Percentiles rank a stretch among this genome's conserved stretches.
phyloP scores from a whole-genome alignment of 2,113 vertebrate species.

The Arenaria interpres region DNA sequence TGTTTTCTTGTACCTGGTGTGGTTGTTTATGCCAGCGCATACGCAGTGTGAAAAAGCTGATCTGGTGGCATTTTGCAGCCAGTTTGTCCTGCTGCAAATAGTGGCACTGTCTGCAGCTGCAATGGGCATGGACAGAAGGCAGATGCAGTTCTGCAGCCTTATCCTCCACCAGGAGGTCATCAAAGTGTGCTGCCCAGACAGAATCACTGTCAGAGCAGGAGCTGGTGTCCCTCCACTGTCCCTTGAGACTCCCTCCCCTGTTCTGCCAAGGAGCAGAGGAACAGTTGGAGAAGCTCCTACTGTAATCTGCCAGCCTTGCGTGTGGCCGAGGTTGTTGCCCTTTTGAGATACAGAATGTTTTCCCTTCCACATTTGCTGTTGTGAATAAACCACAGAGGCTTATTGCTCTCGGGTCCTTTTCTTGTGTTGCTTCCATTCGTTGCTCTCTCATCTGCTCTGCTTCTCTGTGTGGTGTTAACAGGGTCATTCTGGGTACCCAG shows the following conservation, averaged over 20 bases:
- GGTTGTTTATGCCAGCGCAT: rapidly evolving
- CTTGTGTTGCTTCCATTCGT: neutral
- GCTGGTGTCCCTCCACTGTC: neutral
- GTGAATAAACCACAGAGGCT: neutral
- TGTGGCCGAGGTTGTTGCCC: neutral
- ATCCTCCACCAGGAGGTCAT: neutral
- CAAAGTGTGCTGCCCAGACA: neutral
- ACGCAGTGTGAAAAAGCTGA: neutral
- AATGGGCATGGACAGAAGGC: neutral
- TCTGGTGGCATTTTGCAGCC: neutral
- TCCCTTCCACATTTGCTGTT: neutral
- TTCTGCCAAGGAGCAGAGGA: neutral
- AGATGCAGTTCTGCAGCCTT: neutral
- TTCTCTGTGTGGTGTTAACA: neutral
- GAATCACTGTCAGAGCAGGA: neutral
- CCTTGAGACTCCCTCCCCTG: neutral
- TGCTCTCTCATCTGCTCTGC: neutral
- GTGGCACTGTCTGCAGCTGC: neutral
- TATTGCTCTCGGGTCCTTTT: neutral
- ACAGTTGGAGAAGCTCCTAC: neutral
- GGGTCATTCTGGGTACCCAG: neutral
- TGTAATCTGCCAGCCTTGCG: neutral
- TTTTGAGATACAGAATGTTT: neutral
- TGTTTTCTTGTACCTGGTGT: neutral
- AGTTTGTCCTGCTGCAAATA: neutral